These are phyloP conservation scores for Lepidurus packardi DNA, from an alignment of 1,140 invertebrate genomes.

Conservation along the genomic window DNA sequence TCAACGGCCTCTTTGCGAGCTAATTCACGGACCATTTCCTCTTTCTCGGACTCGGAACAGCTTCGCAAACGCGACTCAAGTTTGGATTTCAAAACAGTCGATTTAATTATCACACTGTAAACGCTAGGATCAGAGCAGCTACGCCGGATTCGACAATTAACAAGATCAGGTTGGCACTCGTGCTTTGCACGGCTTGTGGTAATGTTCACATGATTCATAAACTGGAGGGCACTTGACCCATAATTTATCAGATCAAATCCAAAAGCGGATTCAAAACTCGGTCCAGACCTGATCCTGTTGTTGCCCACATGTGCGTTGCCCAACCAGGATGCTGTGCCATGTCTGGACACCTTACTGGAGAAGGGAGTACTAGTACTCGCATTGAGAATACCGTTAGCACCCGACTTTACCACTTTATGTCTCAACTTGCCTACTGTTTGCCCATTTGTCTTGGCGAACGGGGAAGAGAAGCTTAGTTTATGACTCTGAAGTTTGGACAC, in stretches of 20 bases:
- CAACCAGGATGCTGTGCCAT: background rate
- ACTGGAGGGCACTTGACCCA: conserved; percentile 15
- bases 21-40: background rate
- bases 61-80: background rate
- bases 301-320: background rate
- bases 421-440: conserved; percentile 7
- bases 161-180: conserved; percentile 15
- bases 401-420: background rate
- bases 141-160: background rate
- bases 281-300: background rate
- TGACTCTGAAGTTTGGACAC: background rate
- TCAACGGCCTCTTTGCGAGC: background rate
- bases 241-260: conserved; percentile 22
- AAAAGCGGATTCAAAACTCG: background rate
- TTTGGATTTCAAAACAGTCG: background rate
- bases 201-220: conserved; percentile 30
- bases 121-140: background rate
- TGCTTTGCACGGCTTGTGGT: background rate
- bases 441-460: background rate
- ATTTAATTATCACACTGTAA: background rate
- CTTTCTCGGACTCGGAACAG: conserved; percentile 6
- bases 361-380: background rate
- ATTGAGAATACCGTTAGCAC: background rate
- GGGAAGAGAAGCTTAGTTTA: background rate
- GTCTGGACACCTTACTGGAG: background rate